Evolutionary conservation across 2,888 invertebrate genomes (phyloP), one percentile per base, ranked within the genome.

Genomic region (Hoplodrina blanda): DNA sequence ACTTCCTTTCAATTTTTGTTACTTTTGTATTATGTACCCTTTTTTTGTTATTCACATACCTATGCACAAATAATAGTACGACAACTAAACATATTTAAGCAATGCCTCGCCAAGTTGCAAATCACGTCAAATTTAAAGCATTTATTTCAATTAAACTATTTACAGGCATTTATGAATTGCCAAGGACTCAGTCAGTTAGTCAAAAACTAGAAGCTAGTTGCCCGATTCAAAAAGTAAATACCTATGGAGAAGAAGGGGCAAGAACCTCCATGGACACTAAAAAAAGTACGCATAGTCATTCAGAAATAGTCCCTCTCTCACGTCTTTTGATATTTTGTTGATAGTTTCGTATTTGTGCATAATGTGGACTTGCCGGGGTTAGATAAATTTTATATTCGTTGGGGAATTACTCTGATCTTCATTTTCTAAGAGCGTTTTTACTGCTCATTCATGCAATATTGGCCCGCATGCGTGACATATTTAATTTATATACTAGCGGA

Each of bases 211-310:
- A 66, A 66, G 44, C 41, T 44, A n/a, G n/a, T 49, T 61, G 49
- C 30, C 30, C 49, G 30, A 30, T n/a, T 4, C 60, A 19, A 30
- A 30, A 13, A 30, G 8, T 49, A 61, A 30, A 19, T 49, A 33
- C 30, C n/a, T 49, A 5, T 15, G 49, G n/a, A 49, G 49, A n/a
- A 60, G 60, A 49, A n/a, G 17, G 13, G n/a, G 10, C 60, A 49
- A 41, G 49, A 49, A 20, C 13, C 57, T 50, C 30, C 19, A 0
- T 8, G 70, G 70, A 69, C 17, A 1, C 13, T 56, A 2, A 60
- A 60, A n/a, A 30, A 69, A 55, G 68, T 69, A 68, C 25, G 69
- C 68, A 53, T n/a, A 68, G 37, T 37, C 19, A 41, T 68, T 66
- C 25, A 68, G 54, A 69, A 49, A 41, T 68, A 49, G 15, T 30